Evolutionary conservation across 2,797 vertebrate species (phyloP), one percentile per base, ranked within the genome.

Genomic region (Crenuchus spilurus): DNA sequence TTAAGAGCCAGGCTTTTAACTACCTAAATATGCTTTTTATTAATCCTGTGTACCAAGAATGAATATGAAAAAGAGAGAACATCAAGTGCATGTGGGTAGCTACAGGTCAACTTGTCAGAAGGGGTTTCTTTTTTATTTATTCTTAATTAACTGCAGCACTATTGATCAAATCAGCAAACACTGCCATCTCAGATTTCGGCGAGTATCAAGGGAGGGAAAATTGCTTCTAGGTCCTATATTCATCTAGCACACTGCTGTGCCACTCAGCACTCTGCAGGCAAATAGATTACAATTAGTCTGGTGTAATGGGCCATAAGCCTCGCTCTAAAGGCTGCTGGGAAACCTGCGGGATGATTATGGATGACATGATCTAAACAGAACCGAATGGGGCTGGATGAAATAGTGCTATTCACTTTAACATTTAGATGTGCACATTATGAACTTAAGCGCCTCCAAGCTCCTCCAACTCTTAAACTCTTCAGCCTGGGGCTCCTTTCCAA

Each of bases 241-340:
- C 70, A 74, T 82, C 80, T 63, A 65, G 61, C 49, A 74, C 70
- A 84, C 78, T 63, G 76, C 67, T 75, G 76, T 81, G 76, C 82
- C 77, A 84, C 63, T 85, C 79, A 75, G 57, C 80, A 79, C 75
- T 78, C 61, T 72, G 64, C 83, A 62, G 69, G 66, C 81, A 86
- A 78, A 86, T 67, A 41, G 72, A 88, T 65, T 85, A 76, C 82
- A 85, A 85, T 81, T 84, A 85, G 79, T 75, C 70, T 75, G 74
- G 70, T 80, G 80, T 84, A 81, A 84, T 78, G 72, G 74, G 54
- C 84, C 78, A 83, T 87, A 88, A 85, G 84, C 82, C 64, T 83
- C 69, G 83, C 35, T 72, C 78, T 81, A 33, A 62, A 72, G 76
- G 73, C 71, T 82, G 58, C 55, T 79, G 84, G 79, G 79, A 68